Evolutionary conservation across 37 sponge, comb jelly and placozoan genomes (phyloP).

Genomic region (Ephydatia muelleri): DNA sequence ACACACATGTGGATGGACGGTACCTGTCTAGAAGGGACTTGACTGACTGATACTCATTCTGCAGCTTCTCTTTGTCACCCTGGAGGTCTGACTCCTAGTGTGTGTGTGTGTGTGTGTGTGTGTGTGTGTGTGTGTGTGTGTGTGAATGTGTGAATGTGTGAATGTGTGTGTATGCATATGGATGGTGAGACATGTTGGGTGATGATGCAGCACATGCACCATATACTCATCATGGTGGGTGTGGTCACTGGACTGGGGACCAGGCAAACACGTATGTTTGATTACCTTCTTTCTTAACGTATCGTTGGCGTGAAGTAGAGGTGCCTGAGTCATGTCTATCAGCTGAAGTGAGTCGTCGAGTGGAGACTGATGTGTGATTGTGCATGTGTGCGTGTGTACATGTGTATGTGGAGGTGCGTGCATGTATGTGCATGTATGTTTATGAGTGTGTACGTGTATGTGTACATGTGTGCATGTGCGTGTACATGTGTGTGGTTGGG

Average conservation of each 20-base stretch:
- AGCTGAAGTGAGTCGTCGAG: slow-evolving; percentile 42
- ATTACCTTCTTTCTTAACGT: slow-evolving; percentile 45
- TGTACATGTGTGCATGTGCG: no score
- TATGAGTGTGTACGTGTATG: not conserved
- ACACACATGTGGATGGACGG: not conserved
- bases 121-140: not conserved
- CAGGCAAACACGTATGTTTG: no score
- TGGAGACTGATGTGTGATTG: slow-evolving; percentile 21
- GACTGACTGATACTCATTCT: slow-evolving; percentile 60
- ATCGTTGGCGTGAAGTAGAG: slow-evolving; percentile 48
- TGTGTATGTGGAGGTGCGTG: not conserved
- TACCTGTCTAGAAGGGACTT: slow-evolving; percentile 58
- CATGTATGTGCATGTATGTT: not conserved
- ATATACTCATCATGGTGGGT: no score
- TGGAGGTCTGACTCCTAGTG: slow-evolving; percentile 28
- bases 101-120: not conserved
- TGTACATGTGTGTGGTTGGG: no score
- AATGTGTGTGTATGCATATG: not conserved
- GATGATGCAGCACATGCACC: no score
- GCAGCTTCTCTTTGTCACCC: slow-evolving; percentile 34
- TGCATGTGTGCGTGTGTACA: slow-evolving; percentile 2
- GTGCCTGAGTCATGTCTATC: slow-evolving; percentile 69
- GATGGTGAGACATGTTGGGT: no score
- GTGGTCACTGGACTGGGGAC: no score
- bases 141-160: not conserved